A percentile compares a stretch with the other conserved stretches of the same genome.
Evolutionary conservation across 2,797 vertebrate genomes (phyloP).

Genomic region (Ptychobarbus kaznakovi): DNA sequence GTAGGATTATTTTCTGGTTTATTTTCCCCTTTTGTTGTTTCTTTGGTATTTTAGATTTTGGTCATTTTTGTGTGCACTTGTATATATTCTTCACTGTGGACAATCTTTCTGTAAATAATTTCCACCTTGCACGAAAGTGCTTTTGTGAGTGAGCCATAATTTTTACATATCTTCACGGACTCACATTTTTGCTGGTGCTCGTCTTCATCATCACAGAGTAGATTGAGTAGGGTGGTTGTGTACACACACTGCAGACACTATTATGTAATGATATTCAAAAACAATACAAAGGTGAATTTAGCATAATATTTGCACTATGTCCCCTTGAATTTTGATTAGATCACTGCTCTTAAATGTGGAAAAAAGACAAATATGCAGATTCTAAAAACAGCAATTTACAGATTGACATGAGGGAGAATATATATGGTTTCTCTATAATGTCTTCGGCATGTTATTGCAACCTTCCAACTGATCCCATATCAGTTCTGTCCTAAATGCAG

Average conservation of each 20-base stretch:
- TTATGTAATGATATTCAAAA: not conserved
- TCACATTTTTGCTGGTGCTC: too few relatives aligned
- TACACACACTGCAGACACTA: too few relatives aligned
- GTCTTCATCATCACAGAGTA: not conserved
- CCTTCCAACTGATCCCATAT: constrained; percentile 13
- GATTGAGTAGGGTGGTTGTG: not conserved
- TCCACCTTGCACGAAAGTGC: not conserved
- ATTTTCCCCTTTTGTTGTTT: too few relatives aligned
- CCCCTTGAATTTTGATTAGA: not conserved
- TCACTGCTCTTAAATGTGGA: not conserved
- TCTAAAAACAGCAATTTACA: not conserved
- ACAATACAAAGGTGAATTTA: not conserved
- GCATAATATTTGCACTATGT: not conserved
- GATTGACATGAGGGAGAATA: not conserved
- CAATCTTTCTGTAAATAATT: not conserved
- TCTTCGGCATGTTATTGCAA: constrained; percentile 20
- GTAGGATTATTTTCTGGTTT: too few relatives aligned
- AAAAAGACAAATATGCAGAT: not conserved
- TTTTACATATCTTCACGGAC: not conserved
- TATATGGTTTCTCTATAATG: constrained; percentile 35
- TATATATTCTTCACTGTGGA: not conserved
- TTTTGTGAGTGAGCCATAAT: not conserved
- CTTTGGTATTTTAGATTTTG: not conserved
- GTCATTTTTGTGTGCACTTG: not conserved
- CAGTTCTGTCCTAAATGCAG: not conserved